A percentile compares a stretch with the other conserved stretches of the same genome.
These are phyloP conservation scores for Hassar affinis DNA, from an alignment of 2,113 vertebrate genomes.

Conservation along the genomic window DNA sequence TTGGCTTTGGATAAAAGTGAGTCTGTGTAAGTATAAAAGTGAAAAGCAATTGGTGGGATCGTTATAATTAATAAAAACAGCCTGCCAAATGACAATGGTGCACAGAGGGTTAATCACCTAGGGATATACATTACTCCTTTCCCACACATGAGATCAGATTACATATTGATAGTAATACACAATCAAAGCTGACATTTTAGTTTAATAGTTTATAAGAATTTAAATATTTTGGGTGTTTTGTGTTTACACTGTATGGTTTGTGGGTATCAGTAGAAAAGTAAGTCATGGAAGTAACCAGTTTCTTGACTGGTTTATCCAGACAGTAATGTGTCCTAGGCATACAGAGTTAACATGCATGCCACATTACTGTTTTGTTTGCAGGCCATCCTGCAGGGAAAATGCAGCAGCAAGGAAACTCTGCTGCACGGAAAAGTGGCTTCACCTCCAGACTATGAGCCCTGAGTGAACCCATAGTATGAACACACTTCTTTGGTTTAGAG, in stretches of 20 bases:
- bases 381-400: not conserved
- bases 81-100: not conserved
- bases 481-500: not conserved
- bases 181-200: not conserved
- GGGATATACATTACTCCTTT: not conserved
- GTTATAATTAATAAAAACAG: not conserved
- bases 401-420: not conserved
- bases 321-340: not conserved
- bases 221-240: not conserved
- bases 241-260: not conserved
- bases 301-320: not conserved
- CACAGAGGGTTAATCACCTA: not conserved
- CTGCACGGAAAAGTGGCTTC: not conserved
- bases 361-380: not conserved
- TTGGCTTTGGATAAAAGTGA: not conserved
- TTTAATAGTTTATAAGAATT: not conserved
- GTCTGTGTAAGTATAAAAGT: not conserved
- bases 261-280: not conserved
- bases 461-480: not conserved
- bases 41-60: not conserved
- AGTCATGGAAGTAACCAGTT: not conserved
- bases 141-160: not conserved
- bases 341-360: not conserved
- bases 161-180: not conserved
- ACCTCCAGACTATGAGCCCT: slow-evolving; percentile 7